These are phyloP conservation scores for Carassius carassius DNA, from an alignment of 2,113 vertebrate genomes.

Conservation along the genomic window DNA sequence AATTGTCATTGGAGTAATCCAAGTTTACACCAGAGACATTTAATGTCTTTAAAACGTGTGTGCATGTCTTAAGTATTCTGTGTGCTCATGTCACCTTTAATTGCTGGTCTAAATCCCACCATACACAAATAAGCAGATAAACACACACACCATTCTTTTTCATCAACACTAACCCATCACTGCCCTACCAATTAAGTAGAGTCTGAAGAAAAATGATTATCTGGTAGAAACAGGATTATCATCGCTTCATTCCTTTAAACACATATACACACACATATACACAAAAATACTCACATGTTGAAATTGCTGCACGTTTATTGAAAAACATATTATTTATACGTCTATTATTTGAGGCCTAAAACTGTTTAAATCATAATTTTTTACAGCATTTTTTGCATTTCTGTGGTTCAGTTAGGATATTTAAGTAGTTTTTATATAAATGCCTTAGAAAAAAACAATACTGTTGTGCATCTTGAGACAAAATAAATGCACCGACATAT, in stretches of 20 bases:
- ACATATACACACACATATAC: conserved; percentile 27
- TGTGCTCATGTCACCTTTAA: conserved; percentile 47
- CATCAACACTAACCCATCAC: neutral
- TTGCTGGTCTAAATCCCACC: conserved; percentile 45
- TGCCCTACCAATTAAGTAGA: conserved; percentile 25
- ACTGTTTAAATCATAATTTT: no score
- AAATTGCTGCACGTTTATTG: conserved; percentile 11
- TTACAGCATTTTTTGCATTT: no score
- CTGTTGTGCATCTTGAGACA: no score
- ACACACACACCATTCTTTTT: neutral
- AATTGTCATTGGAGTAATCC: neutral
- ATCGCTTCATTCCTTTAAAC: neutral
- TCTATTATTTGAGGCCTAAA: neutral
- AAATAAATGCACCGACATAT: no score
- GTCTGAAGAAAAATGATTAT: neutral
- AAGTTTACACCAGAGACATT: conserved; percentile 5
- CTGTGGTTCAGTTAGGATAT: no score
- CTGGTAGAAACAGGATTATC: neutral
- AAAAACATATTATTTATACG: neutral
- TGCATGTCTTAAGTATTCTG: conserved; percentile 46
- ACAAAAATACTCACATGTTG: neutral
- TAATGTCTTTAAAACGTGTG: conserved; percentile 33
- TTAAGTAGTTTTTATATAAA: no score
- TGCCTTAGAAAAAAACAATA: no score
- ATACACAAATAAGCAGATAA: conserved; percentile 1